A percentile compares a stretch with the other conserved stretches of the same genome.
phyloP scores from a whole-genome alignment of 2,113 vertebrate species.

The Hippocampus zosterae region DNA sequence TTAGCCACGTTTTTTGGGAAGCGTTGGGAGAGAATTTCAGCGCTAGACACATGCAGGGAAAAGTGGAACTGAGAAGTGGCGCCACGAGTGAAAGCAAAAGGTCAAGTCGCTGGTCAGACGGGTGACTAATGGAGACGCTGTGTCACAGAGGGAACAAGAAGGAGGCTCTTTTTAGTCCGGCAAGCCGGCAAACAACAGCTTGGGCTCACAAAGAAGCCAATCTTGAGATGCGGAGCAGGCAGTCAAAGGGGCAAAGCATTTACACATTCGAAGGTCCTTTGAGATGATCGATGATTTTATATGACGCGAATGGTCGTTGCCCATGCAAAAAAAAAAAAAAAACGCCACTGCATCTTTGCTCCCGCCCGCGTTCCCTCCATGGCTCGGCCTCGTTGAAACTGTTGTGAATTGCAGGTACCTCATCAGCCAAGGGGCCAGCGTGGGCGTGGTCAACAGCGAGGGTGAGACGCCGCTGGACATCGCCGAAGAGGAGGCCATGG shows the following conservation, averaged over 20 bases:
- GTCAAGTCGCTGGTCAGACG: slow-evolving; percentile 3
- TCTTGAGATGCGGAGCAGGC: background rate
- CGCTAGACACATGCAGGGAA: too few species aligned
- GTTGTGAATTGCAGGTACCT: slow-evolving; percentile 78
- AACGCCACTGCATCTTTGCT: background rate
- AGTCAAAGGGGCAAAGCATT: background rate
- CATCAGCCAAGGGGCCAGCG: slow-evolving; percentile 89
- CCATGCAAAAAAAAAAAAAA: background rate
- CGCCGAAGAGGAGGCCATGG: slow-evolving; percentile 96
- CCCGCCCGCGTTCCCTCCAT: too few species aligned
- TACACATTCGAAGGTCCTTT: background rate
- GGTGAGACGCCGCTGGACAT: slow-evolving; percentile 98
- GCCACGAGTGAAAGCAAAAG: background rate
- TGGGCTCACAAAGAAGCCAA: background rate
- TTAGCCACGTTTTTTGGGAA: background rate
- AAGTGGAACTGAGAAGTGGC: background rate
- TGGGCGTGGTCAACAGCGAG: slow-evolving; percentile 97
- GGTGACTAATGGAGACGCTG: slow-evolving; percentile 5
- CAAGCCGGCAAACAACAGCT: background rate
- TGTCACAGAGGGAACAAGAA: background rate
- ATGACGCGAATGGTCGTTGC: too few species aligned
- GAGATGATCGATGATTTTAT: background rate
- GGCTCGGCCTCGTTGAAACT: background rate
- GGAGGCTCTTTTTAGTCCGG: background rate
- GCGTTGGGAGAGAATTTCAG: background rate